phyloP scores from a whole-genome alignment of 1,140 invertebrate genomes.

The Caenorhabditis tropicalis region DNA sequence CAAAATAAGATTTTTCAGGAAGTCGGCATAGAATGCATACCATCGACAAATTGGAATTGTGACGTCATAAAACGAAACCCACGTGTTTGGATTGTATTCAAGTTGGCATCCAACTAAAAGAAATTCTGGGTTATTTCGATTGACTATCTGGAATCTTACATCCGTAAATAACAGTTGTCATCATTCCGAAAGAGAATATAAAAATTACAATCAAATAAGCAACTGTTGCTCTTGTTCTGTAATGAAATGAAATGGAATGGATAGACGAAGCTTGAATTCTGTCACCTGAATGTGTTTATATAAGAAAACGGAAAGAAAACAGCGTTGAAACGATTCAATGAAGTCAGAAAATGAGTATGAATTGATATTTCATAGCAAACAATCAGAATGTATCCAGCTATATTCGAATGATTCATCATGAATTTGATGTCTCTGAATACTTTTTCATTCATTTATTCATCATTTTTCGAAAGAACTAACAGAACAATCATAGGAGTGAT shows the following conservation, averaged over 20 bases:
- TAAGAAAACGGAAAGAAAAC: constrained; percentile 13
- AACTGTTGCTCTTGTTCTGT: not conserved
- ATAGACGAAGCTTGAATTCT: not conserved
- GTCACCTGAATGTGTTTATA: not conserved
- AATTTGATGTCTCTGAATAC: not conserved
- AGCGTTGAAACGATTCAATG: not conserved
- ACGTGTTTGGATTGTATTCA: not conserved
- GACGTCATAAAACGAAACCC: not conserved
- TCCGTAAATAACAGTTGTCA: not conserved
- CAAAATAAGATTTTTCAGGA: not conserved
- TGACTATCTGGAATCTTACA: not conserved
- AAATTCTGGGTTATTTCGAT: not conserved
- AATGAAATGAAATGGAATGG: not conserved
- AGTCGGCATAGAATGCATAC: not conserved
- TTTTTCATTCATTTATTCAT: not conserved
- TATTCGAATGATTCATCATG: not conserved
- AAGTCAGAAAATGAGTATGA: not conserved
- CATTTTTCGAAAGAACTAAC: not conserved
- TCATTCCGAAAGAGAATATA: not conserved
- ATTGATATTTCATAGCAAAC: constrained; percentile 15
- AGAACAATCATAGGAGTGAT: not conserved
- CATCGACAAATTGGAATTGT: not conserved
- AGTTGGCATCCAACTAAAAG: not conserved
- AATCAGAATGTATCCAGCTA: not conserved
- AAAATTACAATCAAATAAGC: not conserved